Conservation (phyloP, 2,113 vertebrate genomes). For the Tupaia tana region DNA sequence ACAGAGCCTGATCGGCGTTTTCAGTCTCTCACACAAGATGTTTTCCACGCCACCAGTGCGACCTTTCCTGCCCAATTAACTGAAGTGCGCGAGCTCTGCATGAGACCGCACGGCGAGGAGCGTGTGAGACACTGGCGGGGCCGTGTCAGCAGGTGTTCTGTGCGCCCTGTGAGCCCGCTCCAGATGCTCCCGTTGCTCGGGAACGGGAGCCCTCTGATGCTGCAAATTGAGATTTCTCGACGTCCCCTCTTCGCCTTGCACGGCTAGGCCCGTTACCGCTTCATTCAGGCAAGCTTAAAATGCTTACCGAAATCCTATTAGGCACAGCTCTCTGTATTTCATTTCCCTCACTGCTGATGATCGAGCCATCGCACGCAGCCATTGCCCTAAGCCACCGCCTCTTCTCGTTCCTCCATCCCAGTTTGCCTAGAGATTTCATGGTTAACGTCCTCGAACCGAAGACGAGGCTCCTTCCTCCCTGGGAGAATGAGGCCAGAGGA, state of each 20-base stretch:
- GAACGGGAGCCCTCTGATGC: slow-evolving; percentile 64
- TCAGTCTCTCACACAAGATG: slow-evolving; percentile 58
- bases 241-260: slow-evolving; percentile 77
- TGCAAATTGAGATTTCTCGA: slow-evolving; percentile 78
- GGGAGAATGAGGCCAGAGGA: slow-evolving; percentile 73
- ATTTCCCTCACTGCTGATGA: slow-evolving; percentile 73
- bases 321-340: slow-evolving; percentile 67
- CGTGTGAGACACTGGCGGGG: slow-evolving; percentile 66
- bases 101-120: slow-evolving; percentile 65
- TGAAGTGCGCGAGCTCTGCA: slow-evolving; percentile 63
- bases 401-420: slow-evolving; percentile 53
- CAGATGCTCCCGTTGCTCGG: slow-evolving; percentile 66
- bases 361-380: slow-evolving; percentile 29
- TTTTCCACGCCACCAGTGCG: slow-evolving; percentile 53
- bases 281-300: slow-evolving; percentile 63
- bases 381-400: slow-evolving; percentile 57
- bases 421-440: slow-evolving; percentile 71
- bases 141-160: slow-evolving; percentile 21
- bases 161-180: slow-evolving; percentile 57
- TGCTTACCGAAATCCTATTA: slow-evolving; percentile 67
- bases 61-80: slow-evolving; percentile 85
- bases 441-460: slow-evolving; percentile 66
- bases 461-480: slow-evolving; percentile 64
- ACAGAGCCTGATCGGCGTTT: slow-evolving; percentile 14
- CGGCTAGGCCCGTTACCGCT: slow-evolving; percentile 61